Evolutionary conservation across 2,888 invertebrate genomes (phyloP).

Genomic region (Lepidonotus clava): DNA sequence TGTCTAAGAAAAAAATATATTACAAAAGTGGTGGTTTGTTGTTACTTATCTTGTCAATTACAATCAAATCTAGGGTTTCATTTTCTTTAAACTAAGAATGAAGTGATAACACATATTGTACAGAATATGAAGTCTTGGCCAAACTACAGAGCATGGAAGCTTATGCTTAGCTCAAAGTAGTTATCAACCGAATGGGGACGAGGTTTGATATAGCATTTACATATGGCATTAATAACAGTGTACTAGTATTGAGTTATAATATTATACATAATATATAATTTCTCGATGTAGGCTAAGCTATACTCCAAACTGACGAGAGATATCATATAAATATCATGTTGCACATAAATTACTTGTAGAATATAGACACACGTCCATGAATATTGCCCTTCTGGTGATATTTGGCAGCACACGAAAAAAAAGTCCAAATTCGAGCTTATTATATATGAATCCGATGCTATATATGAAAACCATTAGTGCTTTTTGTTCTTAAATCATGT

Average conservation of each 20-base stretch:
- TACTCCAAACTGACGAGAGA: slow-evolving; percentile 10
- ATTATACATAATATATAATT: not conserved
- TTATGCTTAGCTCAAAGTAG: too few species aligned
- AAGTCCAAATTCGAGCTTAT: not conserved
- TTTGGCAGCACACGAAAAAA: slow-evolving; percentile 22
- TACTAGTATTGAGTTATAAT: not conserved
- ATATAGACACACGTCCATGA: slow-evolving; percentile 19
- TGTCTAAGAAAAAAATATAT: too few species aligned
- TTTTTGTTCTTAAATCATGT: not conserved
- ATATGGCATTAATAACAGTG: not conserved
- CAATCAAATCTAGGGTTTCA: too few species aligned
- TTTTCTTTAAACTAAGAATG: too few species aligned
- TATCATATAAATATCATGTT: not conserved
- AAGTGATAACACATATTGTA: too few species aligned
- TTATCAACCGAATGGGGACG: too few species aligned
- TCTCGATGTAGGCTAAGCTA: not conserved
- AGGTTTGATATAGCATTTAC: not conserved
- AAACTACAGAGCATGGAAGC: too few species aligned
- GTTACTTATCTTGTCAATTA: too few species aligned
- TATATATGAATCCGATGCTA: too few species aligned
- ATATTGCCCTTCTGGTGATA: slow-evolving; percentile 39
- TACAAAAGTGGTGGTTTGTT: too few species aligned
- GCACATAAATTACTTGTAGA: slow-evolving; percentile 38
- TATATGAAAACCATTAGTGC: too few species aligned
- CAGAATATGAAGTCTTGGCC: too few species aligned